Evolutionary conservation across 2,888 invertebrate species (phyloP).

Genomic region (Pandemis corylana): DNA sequence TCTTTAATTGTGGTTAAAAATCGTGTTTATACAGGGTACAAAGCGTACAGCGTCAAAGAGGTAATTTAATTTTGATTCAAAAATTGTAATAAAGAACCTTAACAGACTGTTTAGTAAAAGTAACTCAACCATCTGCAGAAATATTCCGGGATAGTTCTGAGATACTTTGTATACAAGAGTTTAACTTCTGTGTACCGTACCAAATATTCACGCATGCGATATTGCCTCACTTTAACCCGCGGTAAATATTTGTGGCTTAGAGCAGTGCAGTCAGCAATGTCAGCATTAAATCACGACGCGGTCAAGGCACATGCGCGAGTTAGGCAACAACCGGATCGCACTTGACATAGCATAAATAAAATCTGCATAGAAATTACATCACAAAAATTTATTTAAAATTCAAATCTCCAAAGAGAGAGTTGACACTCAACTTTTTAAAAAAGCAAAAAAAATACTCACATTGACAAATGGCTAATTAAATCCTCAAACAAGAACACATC

Average conservation of each 20-base stretch:
- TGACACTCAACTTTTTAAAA: slow-evolving; percentile 36
- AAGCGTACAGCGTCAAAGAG: too few relatives aligned
- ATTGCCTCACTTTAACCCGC: slow-evolving; percentile 1
- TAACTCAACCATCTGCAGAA: too few relatives aligned
- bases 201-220: not conserved
- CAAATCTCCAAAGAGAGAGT: slow-evolving; percentile 44
- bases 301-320: slow-evolving; percentile 45
- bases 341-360: slow-evolving; percentile 29
- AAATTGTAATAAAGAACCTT: too few relatives aligned
- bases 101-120: too few relatives aligned
- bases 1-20: too few relatives aligned
- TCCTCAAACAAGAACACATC: slow-evolving; percentile 22
- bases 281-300: slow-evolving; percentile 37
- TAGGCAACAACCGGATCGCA: slow-evolving; percentile 47
- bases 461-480: slow-evolving; percentile 5
- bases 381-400: slow-evolving; percentile 43
- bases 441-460: slow-evolving; percentile 36
- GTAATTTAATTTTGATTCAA: too few relatives aligned
- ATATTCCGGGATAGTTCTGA: too few relatives aligned
- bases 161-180: not conserved
- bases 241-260: slow-evolving; percentile 24
- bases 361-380: slow-evolving; percentile 41
- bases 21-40: too few relatives aligned
- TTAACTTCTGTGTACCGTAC: not conserved
- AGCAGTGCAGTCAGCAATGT: slow-evolving; percentile 11